Evolutionary conservation across 2,888 invertebrate genomes (phyloP).

Genomic region (Lasioglossum calceatum): DNA sequence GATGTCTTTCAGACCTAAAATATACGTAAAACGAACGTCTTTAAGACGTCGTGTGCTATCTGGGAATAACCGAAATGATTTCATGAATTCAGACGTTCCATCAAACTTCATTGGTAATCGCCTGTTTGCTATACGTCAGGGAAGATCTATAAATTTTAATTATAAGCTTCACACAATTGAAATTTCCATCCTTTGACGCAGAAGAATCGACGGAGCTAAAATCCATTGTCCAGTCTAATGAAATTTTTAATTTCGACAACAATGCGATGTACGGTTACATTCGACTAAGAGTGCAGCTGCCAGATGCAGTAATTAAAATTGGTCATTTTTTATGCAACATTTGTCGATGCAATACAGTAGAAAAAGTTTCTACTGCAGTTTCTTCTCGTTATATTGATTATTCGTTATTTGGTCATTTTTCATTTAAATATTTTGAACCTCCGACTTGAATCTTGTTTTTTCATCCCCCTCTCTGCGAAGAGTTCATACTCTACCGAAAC

Average conservation of each 20-base stretch:
- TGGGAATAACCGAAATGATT: too few species aligned
- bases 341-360: not conserved
- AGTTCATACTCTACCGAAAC: not conserved
- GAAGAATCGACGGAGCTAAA: not conserved
- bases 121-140: too few species aligned
- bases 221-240: not conserved
- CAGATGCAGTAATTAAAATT: not conserved
- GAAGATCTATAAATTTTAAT: not conserved
- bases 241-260: not conserved
- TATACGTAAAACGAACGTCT: too few species aligned
- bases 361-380: too few species aligned
- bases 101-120: too few species aligned
- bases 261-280: not conserved
- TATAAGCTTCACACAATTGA: not conserved
- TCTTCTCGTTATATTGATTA: not conserved
- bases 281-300: not conserved
- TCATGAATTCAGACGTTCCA: too few species aligned
- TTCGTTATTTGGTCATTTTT: not conserved
- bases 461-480: not conserved
- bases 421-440: not conserved
- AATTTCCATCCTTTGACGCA: not conserved
- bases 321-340: constrained; percentile 6
- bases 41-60: too few species aligned
- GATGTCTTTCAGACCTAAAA: too few species aligned
- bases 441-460: not conserved